Conservation (phyloP, 2,888 invertebrate genomes). For the Agelastica alni region DNA sequence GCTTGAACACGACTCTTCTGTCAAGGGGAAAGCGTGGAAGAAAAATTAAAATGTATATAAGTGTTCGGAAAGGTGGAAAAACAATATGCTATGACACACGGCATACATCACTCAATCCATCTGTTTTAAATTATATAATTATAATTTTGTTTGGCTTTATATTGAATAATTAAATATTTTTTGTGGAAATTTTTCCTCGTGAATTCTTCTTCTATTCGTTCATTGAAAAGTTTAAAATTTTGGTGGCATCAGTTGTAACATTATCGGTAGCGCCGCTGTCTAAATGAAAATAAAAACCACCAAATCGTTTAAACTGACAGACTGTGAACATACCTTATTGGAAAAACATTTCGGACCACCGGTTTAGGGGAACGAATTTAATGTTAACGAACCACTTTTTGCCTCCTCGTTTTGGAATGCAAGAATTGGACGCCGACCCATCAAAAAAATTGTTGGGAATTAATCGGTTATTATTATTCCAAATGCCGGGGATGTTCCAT, state of each 20-base stretch:
- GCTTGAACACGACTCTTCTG: too few species aligned
- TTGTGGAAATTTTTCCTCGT: too few species aligned
- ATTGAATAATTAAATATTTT: too few species aligned
- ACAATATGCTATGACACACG: too few species aligned
- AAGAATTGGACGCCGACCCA: background rate
- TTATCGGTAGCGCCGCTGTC: background rate
- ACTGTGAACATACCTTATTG: slow-evolving; percentile 1
- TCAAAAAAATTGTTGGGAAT: background rate
- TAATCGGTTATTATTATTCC: background rate
- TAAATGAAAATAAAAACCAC: background rate
- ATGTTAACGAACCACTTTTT: slow-evolving; percentile 9
- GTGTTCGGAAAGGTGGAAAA: too few species aligned
- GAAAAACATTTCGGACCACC: slow-evolving; percentile 9
- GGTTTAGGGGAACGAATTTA: slow-evolving; percentile 8
- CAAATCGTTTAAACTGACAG: slow-evolving; percentile 9
- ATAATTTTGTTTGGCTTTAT: too few species aligned
- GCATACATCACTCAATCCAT: too few species aligned
- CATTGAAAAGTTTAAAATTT: too few species aligned
- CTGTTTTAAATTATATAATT: too few species aligned
- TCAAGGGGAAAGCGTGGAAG: too few species aligned
- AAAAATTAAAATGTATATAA: too few species aligned
- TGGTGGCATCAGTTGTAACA: background rate
- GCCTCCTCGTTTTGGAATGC: slow-evolving; percentile 1
- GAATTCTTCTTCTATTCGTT: too few species aligned
- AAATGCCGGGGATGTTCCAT: background rate